Evolutionary conservation across 2,113 vertebrate species (phyloP).

Genomic region (Oryzias celebensis): DNA sequence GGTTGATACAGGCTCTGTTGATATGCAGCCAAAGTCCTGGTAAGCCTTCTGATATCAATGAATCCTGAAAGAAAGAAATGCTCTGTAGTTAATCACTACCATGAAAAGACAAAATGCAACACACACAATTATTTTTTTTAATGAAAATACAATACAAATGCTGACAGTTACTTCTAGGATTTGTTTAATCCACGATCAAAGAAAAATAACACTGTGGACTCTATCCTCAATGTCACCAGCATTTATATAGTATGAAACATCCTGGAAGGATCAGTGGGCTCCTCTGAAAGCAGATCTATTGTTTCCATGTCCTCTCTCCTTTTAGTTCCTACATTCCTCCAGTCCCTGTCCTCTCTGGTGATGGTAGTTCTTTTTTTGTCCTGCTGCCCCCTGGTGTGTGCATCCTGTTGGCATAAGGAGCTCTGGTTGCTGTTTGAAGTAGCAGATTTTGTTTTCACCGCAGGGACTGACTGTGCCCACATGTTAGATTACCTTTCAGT

Average conservation of each 20-base stretch:
- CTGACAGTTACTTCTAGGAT: too few relatives aligned
- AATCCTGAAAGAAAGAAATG: background rate
- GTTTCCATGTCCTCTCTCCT: background rate
- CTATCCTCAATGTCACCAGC: too few relatives aligned
- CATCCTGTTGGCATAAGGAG: slow-evolving; percentile 41
- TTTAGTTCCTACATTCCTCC: slow-evolving; percentile 6
- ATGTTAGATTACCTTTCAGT: background rate
- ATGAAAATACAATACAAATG: too few relatives aligned
- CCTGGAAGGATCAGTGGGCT: too few relatives aligned
- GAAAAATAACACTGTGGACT: too few relatives aligned
- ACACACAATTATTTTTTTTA: too few relatives aligned
- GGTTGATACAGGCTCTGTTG: slow-evolving; percentile 1
- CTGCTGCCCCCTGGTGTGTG: slow-evolving; percentile 25
- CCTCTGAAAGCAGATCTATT: background rate
- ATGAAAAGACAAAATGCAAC: too few relatives aligned
- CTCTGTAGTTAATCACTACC: too few relatives aligned
- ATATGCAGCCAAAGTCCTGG: slow-evolving; percentile 2
- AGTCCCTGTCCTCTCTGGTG: slow-evolving; percentile 14
- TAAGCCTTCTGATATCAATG: slow-evolving; percentile 11
- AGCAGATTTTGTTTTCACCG: slow-evolving; percentile 12
- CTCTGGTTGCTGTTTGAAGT: slow-evolving; percentile 19
- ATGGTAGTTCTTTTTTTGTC: slow-evolving; percentile 12
- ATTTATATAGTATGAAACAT: too few relatives aligned
- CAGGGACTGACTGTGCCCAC: slow-evolving; percentile 4
- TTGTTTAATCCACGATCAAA: too few relatives aligned